Conservation (phyloP, 2,797 vertebrate genomes). For the Sebastes diploproa region DNA sequence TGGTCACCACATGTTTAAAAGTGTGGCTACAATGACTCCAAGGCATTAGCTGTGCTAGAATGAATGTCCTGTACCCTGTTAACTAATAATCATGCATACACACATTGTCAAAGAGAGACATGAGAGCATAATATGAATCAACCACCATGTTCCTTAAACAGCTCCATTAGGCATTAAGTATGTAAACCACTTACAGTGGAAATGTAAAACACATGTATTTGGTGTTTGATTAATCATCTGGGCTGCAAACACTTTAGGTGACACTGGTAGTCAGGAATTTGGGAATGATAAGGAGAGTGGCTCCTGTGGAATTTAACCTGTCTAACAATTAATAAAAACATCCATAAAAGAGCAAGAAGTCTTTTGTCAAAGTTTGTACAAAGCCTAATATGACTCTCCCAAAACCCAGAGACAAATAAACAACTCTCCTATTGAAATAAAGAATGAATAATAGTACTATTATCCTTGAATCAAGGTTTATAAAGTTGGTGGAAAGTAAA, state of each 20-base stretch:
- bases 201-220: slow-evolving; percentile 16
- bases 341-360: background rate
- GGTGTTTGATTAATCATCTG: slow-evolving; percentile 9
- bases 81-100: slow-evolving; percentile 29
- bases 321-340: background rate
- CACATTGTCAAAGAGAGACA: slow-evolving; percentile 6
- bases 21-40: slow-evolving; percentile 22
- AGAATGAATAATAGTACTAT: background rate
- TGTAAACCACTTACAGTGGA: slow-evolving; percentile 22
- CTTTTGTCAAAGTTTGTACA: background rate
- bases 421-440: background rate
- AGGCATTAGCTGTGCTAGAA: slow-evolving; percentile 38
- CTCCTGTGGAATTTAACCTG: background rate
- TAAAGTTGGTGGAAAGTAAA: background rate
- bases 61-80: slow-evolving; percentile 27
- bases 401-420: background rate
- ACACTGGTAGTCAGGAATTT: background rate
- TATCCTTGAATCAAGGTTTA: background rate
- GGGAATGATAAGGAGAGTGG: background rate
- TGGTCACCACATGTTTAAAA: slow-evolving; percentile 57
- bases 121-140: slow-evolving; percentile 5
- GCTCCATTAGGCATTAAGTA: slow-evolving; percentile 8
- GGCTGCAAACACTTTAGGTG: slow-evolving; percentile 6
- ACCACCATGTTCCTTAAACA: background rate
- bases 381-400: background rate